Evolutionary conservation across 2,797 vertebrate genomes (phyloP), one percentile per base, ranked within the genome.

Genomic region (Telmatherina bonti): DNA sequence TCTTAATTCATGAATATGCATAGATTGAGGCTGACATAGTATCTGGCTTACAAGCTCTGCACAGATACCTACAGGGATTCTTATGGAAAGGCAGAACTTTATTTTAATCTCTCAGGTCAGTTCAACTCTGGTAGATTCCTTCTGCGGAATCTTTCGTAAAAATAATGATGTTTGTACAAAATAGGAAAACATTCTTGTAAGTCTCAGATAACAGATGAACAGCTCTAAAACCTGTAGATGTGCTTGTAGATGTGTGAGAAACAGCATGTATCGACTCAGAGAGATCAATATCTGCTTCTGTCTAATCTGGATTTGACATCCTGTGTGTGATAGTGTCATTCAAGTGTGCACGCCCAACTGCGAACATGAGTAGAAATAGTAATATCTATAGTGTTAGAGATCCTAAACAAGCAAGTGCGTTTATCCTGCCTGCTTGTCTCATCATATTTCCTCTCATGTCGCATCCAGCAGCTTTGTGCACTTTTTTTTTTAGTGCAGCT

Each of bases 1-100:
- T 79, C 55, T 45, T 55, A 33, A 55, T 27, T 77, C 0, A 57
- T 93, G 70, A 91, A 90, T 91, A 91, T 93, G 85, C 78, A 93
- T 67, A 35, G 72, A 70, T 8, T 8, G 45, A 57, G 66, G 76
- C 58, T 74, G 62, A 20, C 68, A 74, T 74, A 73, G 26, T 81
- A 72, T 80, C 36, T 35, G 45, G 27, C 58, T 87, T 43, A 83
- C 84, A 79, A 87, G 90, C 78, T 45, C 16, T 26, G 16, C 57
- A 63, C 73, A 85, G 77, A 74, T 49, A 43, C 38, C 11, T 74
- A 80, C 87, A 67, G 60, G 1, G 79, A 85, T 75, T 59, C 74
- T 76, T 10, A 22, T 47, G 6, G 45, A 45, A 45, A 45, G 18
- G 7, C 43, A 9, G 7, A 45, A 47, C 45, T 47, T 47, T 47